Base-by-base conservation (phyloP, 2,113 vertebrate species). In the Merops nubicus region DNA sequence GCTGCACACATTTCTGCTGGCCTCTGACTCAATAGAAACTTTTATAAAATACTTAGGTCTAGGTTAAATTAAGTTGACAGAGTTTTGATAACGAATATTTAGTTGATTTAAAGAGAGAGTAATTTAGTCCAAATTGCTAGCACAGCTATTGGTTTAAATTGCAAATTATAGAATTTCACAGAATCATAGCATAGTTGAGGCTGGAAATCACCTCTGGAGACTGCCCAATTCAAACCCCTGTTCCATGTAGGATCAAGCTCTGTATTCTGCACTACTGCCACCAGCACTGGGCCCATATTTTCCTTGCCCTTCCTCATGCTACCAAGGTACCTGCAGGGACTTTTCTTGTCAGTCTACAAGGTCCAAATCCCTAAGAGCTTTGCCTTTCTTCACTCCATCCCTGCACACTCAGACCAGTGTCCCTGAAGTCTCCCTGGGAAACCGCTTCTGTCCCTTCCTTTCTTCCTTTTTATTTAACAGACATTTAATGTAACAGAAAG, bases 1-100 rank as follows among this genome's bases (percentile, higher is more conserved):
- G 47, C 68, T 74, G 47, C 79, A 84, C 72, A 78, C 56, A 86
- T 86, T 92, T 93, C 76, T 74, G 47, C 40, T 77, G 64, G 78
- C 56, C 56, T 93, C 83, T 86, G 68, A 91, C 92, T 96, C 90
- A 93, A 88, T 91, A 95, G 88, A 91, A 95, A 60, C 56, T 78
- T 93, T 91, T 65, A 75, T 34, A 86, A 54, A 85, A 93, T 36
- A 54, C 63, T 88, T 65, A 88, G 33, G 51, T 77, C 48, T 95
- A 92, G 40, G 64, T 78, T 91, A 96, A 94, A 93, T 91, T 93
- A 83, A 88, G 31, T 56, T 94, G 88, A 93, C 77, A 80, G 75
- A 77, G 48, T 84, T 93, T 74, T 86, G 88, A 86, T 91, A 94
- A 85, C 2, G 19, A 88, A 91, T 90, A 93, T 73, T 91, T 62